A percentile compares a stretch with the other conserved stretches of the same genome.
Evolutionary conservation across 2,888 invertebrate genomes (phyloP).

Genomic region (Alcis repandata): DNA sequence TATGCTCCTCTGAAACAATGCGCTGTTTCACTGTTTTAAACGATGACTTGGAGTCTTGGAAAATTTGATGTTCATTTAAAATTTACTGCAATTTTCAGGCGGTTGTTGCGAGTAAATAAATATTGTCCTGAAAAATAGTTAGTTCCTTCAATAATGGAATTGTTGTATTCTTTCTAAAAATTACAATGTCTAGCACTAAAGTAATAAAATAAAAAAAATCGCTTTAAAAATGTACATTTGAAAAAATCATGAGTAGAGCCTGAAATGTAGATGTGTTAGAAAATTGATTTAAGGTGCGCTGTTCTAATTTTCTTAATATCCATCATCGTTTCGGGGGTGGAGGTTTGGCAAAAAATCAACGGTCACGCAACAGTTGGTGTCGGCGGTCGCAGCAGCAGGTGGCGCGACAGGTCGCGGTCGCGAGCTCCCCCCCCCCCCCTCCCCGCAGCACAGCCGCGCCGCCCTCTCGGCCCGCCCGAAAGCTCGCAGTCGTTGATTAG

Average conservation of each 20-base stretch:
- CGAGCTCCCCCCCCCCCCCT: conserved; percentile 47
- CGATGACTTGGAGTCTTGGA: not conserved
- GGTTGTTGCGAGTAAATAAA: not conserved
- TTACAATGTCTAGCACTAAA: no score
- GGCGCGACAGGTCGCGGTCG: conserved; percentile 81
- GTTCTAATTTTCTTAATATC: conserved; percentile 71
- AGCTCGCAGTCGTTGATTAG: conserved; percentile 82
- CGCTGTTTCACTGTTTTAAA: conserved; percentile 11
- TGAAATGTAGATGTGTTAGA: not conserved
- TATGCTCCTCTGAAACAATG: conserved; percentile 55
- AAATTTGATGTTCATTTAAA: not conserved
- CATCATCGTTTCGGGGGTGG: conserved; percentile 46
- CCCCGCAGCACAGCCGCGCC: conserved; percentile 64
- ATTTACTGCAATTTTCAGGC: not conserved
- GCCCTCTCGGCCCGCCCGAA: conserved; percentile 84
- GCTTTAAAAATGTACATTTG: not conserved
- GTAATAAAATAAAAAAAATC: not conserved
- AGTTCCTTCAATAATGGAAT: no score
- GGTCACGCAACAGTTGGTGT: conserved; percentile 85
- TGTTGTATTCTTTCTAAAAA: no score
- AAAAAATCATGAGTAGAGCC: not conserved
- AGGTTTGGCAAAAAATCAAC: conserved; percentile 81
- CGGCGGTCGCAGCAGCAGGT: conserved; percentile 71
- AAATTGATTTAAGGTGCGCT: conserved; percentile 36
- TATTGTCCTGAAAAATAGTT: no score